These are phyloP conservation scores for Euzetes globulus DNA, from an alignment of 2,888 invertebrate species.

Conservation along the genomic window DNA sequence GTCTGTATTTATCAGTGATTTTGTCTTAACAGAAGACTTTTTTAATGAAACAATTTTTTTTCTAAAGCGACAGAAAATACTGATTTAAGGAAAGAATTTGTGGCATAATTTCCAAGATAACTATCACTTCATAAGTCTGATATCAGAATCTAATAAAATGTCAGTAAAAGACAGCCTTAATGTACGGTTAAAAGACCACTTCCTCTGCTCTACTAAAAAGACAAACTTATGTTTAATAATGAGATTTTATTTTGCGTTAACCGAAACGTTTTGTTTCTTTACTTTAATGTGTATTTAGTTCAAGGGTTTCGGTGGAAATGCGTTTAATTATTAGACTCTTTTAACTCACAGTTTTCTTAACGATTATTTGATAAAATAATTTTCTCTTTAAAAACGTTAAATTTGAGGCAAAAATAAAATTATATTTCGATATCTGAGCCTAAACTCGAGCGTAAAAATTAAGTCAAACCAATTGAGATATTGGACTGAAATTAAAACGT, in stretches of 20 bases:
- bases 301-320: not conserved
- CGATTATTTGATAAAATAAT: not conserved
- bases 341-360: not conserved
- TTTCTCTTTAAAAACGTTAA: not conserved
- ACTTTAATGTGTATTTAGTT: conserved; percentile 1
- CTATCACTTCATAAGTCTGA: no score
- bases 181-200: no score
- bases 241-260: not conserved
- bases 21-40: no score
- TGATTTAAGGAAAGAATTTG: no score
- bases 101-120: no score
- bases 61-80: no score
- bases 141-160: no score
- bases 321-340: not conserved
- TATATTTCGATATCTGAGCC: not conserved
- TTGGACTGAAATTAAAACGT: not conserved
- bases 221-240: no score
- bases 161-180: no score
- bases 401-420: not conserved
- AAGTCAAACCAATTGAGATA: not conserved
- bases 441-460: not conserved
- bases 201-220: no score
- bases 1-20: no score
- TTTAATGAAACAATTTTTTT: no score
- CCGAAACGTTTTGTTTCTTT: not conserved